Evolutionary conservation across 2,888 invertebrate genomes (phyloP), one percentile per base, ranked within the genome.

Genomic region (Scaptomyza tumidula): DNA sequence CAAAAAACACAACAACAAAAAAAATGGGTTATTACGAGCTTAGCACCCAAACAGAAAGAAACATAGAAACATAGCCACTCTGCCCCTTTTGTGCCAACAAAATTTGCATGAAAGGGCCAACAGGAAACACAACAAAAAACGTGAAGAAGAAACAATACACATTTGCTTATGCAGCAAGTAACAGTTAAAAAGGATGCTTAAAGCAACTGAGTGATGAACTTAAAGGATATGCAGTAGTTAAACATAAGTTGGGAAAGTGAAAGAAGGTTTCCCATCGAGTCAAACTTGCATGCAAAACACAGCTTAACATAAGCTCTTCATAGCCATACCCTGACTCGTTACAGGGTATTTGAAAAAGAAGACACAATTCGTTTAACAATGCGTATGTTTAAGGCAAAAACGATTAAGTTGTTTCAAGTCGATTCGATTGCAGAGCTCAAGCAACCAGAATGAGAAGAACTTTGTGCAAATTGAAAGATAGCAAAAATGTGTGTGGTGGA

Each of bases 11-110:
- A 67, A 72, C 10, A 49, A n/a, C 10, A 35, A 19, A 19, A 35
- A 69, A 77, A 67, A 72, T 80, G 83, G 85, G 75, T 86, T 86
- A 86, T 85, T 86, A 85, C 75, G 69, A 78, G 86, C 86, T 86
- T 78, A 86, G 79, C 76, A 68, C 55, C 62, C 54, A 45, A 37
- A 37, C 37, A 37, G n/a, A 6, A 13, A 44, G 24, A 19, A 50
- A 37, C 37, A 49, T 33, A 50, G 50, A 35, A 50, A 35, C 50
- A 50, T 35, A 4, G 50, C 35, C 35, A 11, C n/a, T 14, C 24
- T 14, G 37, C 7, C n/a, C 44, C 49, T 19, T 45, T 65, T 14
- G 27, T 29, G 64, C 48, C 63, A 57, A 58, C 43, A 69, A 75
- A 75, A 86, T 86, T 86, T 86, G 71, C 83, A 86, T 86, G 71